These are phyloP conservation scores for Eupithecia centaureata DNA, from an alignment of 2,888 invertebrate species.

Conservation along the genomic window DNA sequence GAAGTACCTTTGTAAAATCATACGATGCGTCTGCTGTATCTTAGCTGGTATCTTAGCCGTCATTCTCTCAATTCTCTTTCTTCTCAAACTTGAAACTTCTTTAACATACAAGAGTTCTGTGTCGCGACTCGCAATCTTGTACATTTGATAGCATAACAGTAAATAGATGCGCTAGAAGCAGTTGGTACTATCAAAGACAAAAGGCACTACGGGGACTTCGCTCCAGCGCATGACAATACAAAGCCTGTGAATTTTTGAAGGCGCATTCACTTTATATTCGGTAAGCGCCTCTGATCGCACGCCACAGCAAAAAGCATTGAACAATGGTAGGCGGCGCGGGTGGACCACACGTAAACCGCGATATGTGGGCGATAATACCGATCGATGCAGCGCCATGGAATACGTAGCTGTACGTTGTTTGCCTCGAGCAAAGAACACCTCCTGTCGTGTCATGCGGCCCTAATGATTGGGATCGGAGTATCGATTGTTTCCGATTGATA, in stretches of 20 bases:
- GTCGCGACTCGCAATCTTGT: neutral
- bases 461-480: slow-evolving; percentile 35
- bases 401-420: slow-evolving; percentile 24
- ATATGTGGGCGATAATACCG: slow-evolving; percentile 38
- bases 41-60: too few species aligned
- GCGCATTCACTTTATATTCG: slow-evolving; percentile 37
- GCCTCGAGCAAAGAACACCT: slow-evolving; percentile 34
- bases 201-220: slow-evolving; percentile 33
- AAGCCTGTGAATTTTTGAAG: slow-evolving; percentile 35
- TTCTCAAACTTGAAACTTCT: neutral
- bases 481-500: slow-evolving; percentile 39
- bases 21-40: too few species aligned
- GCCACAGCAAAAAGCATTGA: slow-evolving; percentile 35
- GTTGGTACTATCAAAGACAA: slow-evolving; percentile 26
- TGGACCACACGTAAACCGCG: slow-evolving; percentile 37
- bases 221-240: slow-evolving; percentile 28
- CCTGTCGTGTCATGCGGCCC: slow-evolving; percentile 36
- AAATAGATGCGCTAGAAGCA: slow-evolving; percentile 20
- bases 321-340: slow-evolving; percentile 37
- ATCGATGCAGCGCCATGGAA: slow-evolving; percentile 36
- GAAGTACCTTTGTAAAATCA: too few species aligned
- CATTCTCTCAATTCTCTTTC: neutral
- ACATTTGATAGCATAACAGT: slow-evolving; percentile 2
- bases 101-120: neutral
- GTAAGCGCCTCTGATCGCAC: slow-evolving; percentile 32